A percentile compares a stretch with the other conserved stretches of the same genome.
These are phyloP conservation scores for Sarcophaga variegata DNA, from an alignment of 2,888 invertebrate genomes.

Conservation along the genomic window DNA sequence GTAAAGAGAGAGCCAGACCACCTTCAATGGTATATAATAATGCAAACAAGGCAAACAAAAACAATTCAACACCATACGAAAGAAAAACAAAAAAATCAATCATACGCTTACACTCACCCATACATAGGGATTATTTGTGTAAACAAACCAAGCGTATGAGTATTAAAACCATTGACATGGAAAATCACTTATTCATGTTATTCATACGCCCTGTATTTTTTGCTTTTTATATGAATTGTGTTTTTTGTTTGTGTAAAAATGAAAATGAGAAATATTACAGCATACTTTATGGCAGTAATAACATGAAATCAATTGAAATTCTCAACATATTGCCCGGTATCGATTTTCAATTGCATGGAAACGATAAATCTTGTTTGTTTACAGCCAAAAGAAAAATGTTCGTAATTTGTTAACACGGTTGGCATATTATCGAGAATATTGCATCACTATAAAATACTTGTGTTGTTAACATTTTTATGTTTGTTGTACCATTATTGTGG, in stretches of 20 bases:
- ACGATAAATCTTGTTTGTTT: not conserved
- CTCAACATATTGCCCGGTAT: not conserved
- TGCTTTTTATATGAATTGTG: not conserved
- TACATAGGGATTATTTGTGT: not conserved
- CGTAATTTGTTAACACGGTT: not conserved
- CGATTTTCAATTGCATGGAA: slow-evolving; percentile 4
- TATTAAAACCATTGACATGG: not conserved
- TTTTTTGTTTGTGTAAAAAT: not conserved
- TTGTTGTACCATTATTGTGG: too few relatives aligned
- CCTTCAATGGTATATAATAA: not conserved
- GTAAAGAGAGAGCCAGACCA: not conserved
- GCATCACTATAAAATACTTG: not conserved
- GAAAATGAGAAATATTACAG: not conserved
- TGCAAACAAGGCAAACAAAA: not conserved
- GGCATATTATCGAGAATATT: not conserved
- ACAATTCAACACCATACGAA: not conserved
- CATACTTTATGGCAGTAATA: slow-evolving; percentile 1
- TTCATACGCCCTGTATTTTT: slow-evolving; percentile 3
- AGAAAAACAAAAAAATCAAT: not conserved
- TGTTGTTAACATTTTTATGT: not conserved
- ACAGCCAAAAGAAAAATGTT: not conserved
- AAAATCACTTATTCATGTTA: slow-evolving; percentile 10
- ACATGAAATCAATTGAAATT: not conserved
- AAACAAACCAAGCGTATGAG: slow-evolving; percentile 2
- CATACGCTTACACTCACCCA: not conserved